A percentile compares a stretch with the other conserved stretches of the same genome.
Evolutionary conservation across 92 coral and sea anemone genomes (phyloP).

Genomic region (Porites evermanni): DNA sequence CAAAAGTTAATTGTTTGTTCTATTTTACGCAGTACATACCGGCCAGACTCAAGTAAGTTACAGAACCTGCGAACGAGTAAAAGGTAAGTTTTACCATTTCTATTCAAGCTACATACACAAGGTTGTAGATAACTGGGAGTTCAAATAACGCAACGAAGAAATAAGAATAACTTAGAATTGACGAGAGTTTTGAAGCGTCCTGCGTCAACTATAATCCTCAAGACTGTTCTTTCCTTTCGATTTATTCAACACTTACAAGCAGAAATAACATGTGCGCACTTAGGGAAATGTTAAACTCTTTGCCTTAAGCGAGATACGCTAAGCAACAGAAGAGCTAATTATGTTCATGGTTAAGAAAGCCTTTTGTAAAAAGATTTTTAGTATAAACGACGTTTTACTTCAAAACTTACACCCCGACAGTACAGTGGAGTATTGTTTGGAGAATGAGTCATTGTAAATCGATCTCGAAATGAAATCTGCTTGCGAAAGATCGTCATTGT

Average conservation of each 20-base stretch:
- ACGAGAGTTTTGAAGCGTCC: neutral
- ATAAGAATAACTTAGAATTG: neutral
- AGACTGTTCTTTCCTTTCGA: neutral
- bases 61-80: neutral
- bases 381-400: neutral
- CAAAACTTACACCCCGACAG: neutral
- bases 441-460: constrained; percentile 40
- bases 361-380: neutral
- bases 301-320: neutral
- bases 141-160: neutral
- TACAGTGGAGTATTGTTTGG: constrained; percentile 26
- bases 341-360: neutral
- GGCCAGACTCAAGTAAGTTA: neutral
- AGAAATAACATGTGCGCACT: neutral
- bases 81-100: neutral
- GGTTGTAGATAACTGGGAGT: neutral
- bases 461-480: constrained; percentile 33
- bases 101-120: neutral
- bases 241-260: neutral
- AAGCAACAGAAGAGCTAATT: neutral
- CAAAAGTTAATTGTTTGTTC: constrained; percentile 1
- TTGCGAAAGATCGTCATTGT: constrained; percentile 30
- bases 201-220: neutral
- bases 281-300: no score
- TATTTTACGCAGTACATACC: neutral